Conservation (phyloP, 2,113 vertebrate species). For the Coregonus clupeaformis region DNA sequence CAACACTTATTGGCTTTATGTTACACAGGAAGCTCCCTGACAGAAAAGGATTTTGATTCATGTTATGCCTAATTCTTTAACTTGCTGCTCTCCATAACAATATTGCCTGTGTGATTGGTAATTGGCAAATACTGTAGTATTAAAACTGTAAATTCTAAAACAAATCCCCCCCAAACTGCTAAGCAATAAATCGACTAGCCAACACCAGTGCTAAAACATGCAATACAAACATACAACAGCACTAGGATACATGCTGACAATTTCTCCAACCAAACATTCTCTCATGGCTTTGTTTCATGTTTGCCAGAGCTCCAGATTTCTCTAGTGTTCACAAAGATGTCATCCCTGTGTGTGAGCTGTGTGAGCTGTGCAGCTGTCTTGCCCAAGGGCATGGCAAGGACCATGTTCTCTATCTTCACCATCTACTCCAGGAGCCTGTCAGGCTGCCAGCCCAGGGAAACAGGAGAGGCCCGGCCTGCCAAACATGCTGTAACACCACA, state of each 20-base stretch:
- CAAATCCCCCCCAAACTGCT: too few species aligned
- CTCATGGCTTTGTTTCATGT: not conserved
- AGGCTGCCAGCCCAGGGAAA: conserved; percentile 44
- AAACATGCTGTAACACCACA: conserved; percentile 39
- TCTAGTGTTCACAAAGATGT: not conserved
- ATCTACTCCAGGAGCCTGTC: conserved; percentile 63
- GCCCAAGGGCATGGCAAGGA: conserved; percentile 55
- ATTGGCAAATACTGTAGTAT: too few species aligned
- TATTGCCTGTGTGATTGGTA: too few species aligned
- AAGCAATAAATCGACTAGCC: too few species aligned
- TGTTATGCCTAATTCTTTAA: too few species aligned
- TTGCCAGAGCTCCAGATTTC: conserved; percentile 1
- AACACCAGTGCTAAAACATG: too few species aligned
- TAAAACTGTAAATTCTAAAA: too few species aligned
- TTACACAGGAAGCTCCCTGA: not conserved
- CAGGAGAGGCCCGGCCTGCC: not conserved
- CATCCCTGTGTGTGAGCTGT: not conserved
- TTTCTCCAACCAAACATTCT: not conserved
- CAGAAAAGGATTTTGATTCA: too few species aligned
- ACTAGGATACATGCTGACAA: not conserved
- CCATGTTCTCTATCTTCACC: conserved; percentile 53
- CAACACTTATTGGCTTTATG: not conserved
- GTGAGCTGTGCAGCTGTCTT: conserved; percentile 10
- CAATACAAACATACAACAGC: too few species aligned
- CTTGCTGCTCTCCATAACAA: too few species aligned